Base-by-base conservation (phyloP, 2,113 vertebrate genomes). In the Myotis lucifugus region DNA sequence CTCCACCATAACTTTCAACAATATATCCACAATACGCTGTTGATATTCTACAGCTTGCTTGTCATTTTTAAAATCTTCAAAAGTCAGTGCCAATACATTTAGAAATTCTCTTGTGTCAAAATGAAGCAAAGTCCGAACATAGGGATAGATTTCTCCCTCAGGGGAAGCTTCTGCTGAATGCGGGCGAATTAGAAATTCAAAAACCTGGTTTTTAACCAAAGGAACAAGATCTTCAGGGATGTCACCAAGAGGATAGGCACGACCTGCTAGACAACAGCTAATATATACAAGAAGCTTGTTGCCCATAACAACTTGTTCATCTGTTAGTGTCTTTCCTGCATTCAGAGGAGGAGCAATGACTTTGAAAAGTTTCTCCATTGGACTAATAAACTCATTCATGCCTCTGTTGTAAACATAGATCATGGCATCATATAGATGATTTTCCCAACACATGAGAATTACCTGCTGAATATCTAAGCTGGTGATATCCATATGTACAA, bases 31-130 rank as follows among this genome's bases (percentile, higher is more conserved):
- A 82, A 99, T 99, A 96, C 99, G 99, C 97, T 99, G 99, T 92
- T 99, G 99, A 96, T 99, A 99, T 94, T 99, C 99, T 88, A 99
- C 98, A 84, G 99, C 99, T 98, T 99, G 99, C 90, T 99, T 99
- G 97, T 99, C 99, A 97, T 99, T 99, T 98, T 99, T 99, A 93
- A 99, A 99, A 98, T 99, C 99, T 98, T 99, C 99, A 98, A 99
- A 99, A n/a, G 99, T 99, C 99, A 99, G 98, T 7, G 99, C 99
- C 27, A 99, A 98, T 37, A 99, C 99, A 4, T 99, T 99, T 76
- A 99, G 99, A 97, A 99, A 99, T 82, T 99, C 99, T 50, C 99
- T 98, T 0, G 99, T 99, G 97, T 99, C 99, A 0, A 99, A 99
- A 98, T 99, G 99, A 56, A 99, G 98, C 79, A 99, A 98, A 5